Conservation (phyloP, 2,888 invertebrate species). For the Suillia variegata region DNA sequence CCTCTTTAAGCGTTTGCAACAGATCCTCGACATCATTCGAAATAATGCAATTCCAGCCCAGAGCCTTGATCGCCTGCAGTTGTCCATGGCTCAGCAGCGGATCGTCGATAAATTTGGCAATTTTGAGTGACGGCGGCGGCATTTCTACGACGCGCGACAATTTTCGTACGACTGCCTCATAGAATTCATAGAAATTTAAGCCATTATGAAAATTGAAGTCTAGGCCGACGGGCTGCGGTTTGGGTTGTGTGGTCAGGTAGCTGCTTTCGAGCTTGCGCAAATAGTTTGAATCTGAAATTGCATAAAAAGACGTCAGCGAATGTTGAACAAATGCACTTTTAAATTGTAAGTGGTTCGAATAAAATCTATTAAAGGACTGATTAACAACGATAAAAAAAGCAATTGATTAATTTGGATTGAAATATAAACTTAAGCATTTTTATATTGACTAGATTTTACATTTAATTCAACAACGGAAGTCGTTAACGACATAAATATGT, state of each 20-base stretch:
- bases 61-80: constrained; percentile 38
- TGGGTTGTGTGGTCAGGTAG: constrained; percentile 31
- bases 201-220: constrained; percentile 42
- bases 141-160: constrained; percentile 29
- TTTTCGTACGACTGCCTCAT: constrained; percentile 31
- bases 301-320: too few relatives aligned
- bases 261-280: constrained; percentile 31
- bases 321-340: too few relatives aligned
- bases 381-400: too few relatives aligned
- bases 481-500: too few relatives aligned
- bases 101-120: constrained; percentile 37
- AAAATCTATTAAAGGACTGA: too few relatives aligned
- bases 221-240: constrained; percentile 42
- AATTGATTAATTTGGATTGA: too few relatives aligned
- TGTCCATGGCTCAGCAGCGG: constrained; percentile 39
- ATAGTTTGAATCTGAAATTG: constrained; percentile 19
- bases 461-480: too few relatives aligned
- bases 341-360: too few relatives aligned
- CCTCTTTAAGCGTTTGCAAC: constrained; percentile 35
- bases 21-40: constrained; percentile 35
- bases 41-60: constrained; percentile 46
- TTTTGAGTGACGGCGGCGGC: constrained; percentile 32
- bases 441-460: too few relatives aligned
- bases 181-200: constrained; percentile 40
- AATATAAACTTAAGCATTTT: too few relatives aligned